Percentiles rank a stretch among this genome's conserved stretches.
These are phyloP conservation scores for Pycnomerus fuliginosus DNA, from an alignment of 2,888 invertebrate genomes.

Conservation along the genomic window DNA sequence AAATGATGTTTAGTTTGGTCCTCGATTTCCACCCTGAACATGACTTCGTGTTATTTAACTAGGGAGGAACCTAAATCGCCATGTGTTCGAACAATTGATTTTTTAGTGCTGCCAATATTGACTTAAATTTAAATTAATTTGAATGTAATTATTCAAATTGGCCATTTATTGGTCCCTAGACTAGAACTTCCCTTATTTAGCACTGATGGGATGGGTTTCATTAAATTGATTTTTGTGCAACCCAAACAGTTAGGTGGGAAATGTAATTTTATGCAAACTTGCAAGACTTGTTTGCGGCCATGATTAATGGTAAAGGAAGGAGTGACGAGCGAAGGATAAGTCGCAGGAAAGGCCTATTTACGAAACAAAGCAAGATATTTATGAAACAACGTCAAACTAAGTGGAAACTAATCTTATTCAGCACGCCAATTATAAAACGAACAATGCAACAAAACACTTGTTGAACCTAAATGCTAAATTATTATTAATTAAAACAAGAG, in stretches of 20 bases:
- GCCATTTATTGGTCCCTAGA: slow-evolving; percentile 6
- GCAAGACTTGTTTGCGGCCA: background rate
- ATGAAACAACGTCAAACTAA: slow-evolving; percentile 41
- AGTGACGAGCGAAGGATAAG: background rate
- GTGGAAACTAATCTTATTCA: slow-evolving; percentile 46
- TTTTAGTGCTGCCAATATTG: slow-evolving; percentile 28
- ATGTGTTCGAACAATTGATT: slow-evolving; percentile 26
- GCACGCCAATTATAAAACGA: slow-evolving; percentile 43
- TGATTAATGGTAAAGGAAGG: slow-evolving; percentile 1
- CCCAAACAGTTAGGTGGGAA: no score
- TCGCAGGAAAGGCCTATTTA: slow-evolving; percentile 15
- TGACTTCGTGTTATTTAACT: no score
- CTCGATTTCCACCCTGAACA: no score
- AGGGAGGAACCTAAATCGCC: slow-evolving; percentile 7
- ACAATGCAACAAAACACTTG: slow-evolving; percentile 38
- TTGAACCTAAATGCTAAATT: no score
- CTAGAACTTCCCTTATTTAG: slow-evolving; percentile 5
- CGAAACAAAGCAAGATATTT: slow-evolving; percentile 43
- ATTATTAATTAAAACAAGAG: no score
- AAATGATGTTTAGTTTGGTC: no score
- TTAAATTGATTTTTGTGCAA: no score
- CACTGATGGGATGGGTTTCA: no score
- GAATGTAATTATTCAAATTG: slow-evolving; percentile 30
- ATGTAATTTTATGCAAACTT: background rate
- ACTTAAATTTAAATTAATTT: slow-evolving; percentile 34